Percentiles rank a stretch among this genome's conserved stretches.
Evolutionary conservation across 2,113 vertebrate genomes (phyloP).

Genomic region (Scophthalmus maximus): DNA sequence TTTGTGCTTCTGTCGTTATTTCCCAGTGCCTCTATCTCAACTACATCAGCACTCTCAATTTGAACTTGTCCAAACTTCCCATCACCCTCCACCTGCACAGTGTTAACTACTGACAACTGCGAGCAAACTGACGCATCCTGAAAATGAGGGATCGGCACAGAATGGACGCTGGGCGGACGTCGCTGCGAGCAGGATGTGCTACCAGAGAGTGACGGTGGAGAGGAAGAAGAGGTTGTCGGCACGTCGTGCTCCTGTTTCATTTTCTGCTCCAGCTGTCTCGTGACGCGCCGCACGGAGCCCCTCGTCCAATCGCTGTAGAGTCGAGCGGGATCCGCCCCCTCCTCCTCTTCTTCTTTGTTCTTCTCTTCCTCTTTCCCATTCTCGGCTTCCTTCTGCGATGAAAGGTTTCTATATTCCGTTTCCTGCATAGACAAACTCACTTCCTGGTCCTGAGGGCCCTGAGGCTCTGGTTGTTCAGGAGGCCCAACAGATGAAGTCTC

Average conservation of each 20-base stretch:
- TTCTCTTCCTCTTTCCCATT: constrained; percentile 59
- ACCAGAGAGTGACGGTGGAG: constrained; percentile 60
- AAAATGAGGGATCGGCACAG: not conserved
- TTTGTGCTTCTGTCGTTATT: constrained; percentile 49
- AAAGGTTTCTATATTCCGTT: constrained; percentile 46
- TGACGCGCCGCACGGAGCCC: constrained; percentile 90
- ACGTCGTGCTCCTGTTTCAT: constrained; percentile 86
- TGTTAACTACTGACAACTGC: constrained; percentile 23
- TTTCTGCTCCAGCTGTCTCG: constrained; percentile 91
- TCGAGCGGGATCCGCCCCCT: constrained; percentile 30
- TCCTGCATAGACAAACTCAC: constrained; percentile 57
- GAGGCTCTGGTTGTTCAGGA: constrained; percentile 57
- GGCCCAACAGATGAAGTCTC: constrained; percentile 31
- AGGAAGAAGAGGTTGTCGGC: constrained; percentile 54
- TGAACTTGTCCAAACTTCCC: constrained; percentile 22
- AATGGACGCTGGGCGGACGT: constrained; percentile 34
- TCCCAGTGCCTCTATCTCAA: not conserved
- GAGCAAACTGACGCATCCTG: constrained; percentile 20
- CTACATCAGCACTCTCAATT: constrained; percentile 6
- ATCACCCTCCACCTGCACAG: constrained; percentile 19
- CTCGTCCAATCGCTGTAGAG: constrained; percentile 76
- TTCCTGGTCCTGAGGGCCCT: constrained; percentile 51
- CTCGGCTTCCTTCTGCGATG: constrained; percentile 47
- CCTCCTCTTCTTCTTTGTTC: constrained; percentile 66
- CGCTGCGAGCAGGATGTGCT: constrained; percentile 49